Evolutionary conservation across 1,140 invertebrate species (phyloP), one percentile per base, ranked within the genome.

Genomic region (Psilanteris sp.): DNA sequence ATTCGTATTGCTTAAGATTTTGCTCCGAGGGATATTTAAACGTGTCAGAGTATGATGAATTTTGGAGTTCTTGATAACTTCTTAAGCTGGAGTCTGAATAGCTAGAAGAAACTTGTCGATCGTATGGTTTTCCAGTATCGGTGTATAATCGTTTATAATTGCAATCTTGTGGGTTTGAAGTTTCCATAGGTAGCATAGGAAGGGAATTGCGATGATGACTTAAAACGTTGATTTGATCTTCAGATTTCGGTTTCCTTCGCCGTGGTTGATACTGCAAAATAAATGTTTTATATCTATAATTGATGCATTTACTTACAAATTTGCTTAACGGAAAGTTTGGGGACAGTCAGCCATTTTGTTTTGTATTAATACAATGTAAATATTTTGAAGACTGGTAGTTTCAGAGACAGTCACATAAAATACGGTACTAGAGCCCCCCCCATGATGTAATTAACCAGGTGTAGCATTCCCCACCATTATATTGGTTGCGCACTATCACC

Each of bases 211-310:
- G 39, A 16, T 84, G 77, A 13, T 84, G 77, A 20, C 77, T 57
- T 44, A 82, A 36, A 6, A 84, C 79, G n/a, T 54, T 77, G 24
- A 82, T 52, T 44, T 88, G 85, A 7, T 87, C 86, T 1, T 87
- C 86, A 9, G 76, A 32, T 57, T 87, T 88, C 3, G 86, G 85
- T 79, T 89, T 89, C 67, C 85, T 80, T 26, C 87, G 79, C 7
- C 87, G 79, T 4, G 87, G 87, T 32, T 89, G 87, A 54, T 89
- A 89, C 87, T 88, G 62, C 4, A 78, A 83, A 62, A 22, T 43
- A 64, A 26, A 20, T n/a, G n/a, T n/a, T n/a, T n/a, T n/a, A n/a
- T n/a, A n/a, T n/a, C n/a, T n/a, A n/a, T n/a, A n/a, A n/a, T n/a
- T n/a, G n/a, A n/a, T n/a, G n/a, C n/a, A n/a, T n/a, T n/a, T n/a